These are phyloP conservation scores for Lonchura striata DNA, from an alignment of 2,113 vertebrate species.

Conservation along the genomic window DNA sequence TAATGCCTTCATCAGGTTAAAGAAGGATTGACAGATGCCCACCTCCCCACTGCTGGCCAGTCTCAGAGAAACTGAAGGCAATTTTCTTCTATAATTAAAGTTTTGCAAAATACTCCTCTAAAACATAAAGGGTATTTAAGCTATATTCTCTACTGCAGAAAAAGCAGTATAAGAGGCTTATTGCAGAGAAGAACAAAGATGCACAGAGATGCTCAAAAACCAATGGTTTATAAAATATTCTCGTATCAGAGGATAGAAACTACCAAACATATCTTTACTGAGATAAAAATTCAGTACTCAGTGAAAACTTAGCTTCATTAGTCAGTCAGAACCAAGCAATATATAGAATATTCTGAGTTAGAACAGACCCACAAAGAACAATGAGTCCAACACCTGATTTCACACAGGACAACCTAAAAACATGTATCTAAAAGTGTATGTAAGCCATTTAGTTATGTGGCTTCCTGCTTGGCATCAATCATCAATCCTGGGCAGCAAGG, in stretches of 20 bases:
- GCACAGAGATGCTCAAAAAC: neutral
- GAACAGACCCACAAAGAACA: neutral
- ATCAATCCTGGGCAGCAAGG: neutral
- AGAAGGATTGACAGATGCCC: neutral
- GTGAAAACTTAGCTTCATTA: neutral
- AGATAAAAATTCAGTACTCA: neutral
- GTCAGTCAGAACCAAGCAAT: neutral
- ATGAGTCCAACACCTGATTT: neutral
- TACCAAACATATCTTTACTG: neutral
- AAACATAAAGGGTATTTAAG: neutral
- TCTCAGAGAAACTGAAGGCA: neutral
- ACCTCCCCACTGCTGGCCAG: neutral
- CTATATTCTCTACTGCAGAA: neutral
- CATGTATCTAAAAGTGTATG: accelerated
- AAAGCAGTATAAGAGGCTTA: neutral
- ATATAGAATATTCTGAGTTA: neutral
- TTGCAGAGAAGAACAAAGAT: neutral
- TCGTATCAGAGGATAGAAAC: neutral
- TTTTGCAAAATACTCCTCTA: neutral
- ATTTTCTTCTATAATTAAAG: neutral
- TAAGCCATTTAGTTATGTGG: neutral
- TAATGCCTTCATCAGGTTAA: neutral
- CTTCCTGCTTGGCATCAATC: neutral
- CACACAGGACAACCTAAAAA: neutral
- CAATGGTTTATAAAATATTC: neutral